phyloP scores from a whole-genome alignment of 2,113 vertebrate genomes.

The Sterna hirundo region DNA sequence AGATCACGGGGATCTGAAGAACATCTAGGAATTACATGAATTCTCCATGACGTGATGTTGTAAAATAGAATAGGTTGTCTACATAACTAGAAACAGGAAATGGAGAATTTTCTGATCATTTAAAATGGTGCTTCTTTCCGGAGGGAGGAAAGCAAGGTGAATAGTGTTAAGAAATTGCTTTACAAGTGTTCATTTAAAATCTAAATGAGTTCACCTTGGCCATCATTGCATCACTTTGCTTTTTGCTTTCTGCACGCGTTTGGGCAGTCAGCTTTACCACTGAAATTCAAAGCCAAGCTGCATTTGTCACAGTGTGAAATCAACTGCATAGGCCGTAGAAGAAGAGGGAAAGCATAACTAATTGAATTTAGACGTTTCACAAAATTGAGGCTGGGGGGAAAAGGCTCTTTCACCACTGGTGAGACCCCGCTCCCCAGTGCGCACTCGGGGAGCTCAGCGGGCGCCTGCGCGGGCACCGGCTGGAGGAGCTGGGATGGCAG shows the following conservation, averaged over 20 bases:
- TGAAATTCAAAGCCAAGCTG: constrained; percentile 13
- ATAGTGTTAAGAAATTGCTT: background rate
- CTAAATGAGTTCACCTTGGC: constrained; percentile 8
- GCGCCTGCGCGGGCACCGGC: rapidly evolving
- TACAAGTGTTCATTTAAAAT: background rate
- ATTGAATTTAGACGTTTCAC: background rate
- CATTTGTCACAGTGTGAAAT: constrained; percentile 20
- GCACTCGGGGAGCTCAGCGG: background rate
- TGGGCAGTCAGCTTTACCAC: constrained; percentile 7
- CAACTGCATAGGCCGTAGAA: background rate
- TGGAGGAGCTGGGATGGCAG: background rate
- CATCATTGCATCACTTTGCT: background rate
- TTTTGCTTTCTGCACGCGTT: background rate
- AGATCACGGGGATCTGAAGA: background rate
- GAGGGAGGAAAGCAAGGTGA: background rate
- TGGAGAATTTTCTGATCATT: background rate
- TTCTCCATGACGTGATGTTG: background rate
- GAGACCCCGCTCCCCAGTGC: background rate
- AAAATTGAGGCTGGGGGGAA: rapidly evolving
- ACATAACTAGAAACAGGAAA: background rate
- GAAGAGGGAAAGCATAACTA: constrained; percentile 7
- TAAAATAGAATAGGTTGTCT: background rate
- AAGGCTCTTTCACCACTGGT: background rate
- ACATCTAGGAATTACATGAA: background rate
- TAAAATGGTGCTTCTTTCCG: background rate